Percentiles rank a stretch among this genome's conserved stretches.
These are phyloP conservation scores for Sebastiscus tertius DNA, from an alignment of 2,797 vertebrate genomes.

Conservation along the genomic window DNA sequence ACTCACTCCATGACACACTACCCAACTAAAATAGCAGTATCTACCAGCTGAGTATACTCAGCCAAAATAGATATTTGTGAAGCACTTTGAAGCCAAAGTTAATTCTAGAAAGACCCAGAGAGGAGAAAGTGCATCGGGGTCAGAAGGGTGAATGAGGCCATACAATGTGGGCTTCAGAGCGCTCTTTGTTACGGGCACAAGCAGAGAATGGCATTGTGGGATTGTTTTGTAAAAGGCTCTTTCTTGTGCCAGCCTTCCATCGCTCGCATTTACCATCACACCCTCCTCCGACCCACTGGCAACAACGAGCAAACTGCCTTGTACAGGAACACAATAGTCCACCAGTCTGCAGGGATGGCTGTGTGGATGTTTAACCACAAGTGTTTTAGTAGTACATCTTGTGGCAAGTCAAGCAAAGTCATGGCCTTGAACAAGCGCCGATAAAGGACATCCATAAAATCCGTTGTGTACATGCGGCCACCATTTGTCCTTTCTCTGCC, in stretches of 20 bases:
- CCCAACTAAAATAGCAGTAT: background rate
- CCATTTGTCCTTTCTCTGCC: conserved; percentile 3
- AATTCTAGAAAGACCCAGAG: background rate
- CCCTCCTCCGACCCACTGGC: conserved; percentile 42
- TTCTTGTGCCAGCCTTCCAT: conserved; percentile 76
- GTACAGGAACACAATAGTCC: conserved; percentile 58
- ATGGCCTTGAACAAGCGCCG: background rate
- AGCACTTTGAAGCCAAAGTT: background rate
- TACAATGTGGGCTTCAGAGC: conserved; percentile 53
- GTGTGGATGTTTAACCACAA: background rate
- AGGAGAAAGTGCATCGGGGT: conserved; percentile 43
- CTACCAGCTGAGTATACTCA: background rate
- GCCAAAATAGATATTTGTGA: background rate
- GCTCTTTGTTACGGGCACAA: conserved; percentile 54
- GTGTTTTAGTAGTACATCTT: background rate
- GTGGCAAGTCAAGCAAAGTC: background rate
- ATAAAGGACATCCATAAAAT: background rate
- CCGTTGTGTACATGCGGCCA: background rate
- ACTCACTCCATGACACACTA: background rate
- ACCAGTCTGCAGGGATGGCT: conserved; percentile 8
- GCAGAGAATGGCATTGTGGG: conserved; percentile 69
- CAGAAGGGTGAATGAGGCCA: conserved; percentile 53
- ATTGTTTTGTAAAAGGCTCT: conserved; percentile 49
- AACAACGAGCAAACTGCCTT: conserved; percentile 58
- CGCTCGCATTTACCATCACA: conserved; percentile 49